phyloP scores from a whole-genome alignment of 2,113 vertebrate species.

The Motacilla alba region DNA sequence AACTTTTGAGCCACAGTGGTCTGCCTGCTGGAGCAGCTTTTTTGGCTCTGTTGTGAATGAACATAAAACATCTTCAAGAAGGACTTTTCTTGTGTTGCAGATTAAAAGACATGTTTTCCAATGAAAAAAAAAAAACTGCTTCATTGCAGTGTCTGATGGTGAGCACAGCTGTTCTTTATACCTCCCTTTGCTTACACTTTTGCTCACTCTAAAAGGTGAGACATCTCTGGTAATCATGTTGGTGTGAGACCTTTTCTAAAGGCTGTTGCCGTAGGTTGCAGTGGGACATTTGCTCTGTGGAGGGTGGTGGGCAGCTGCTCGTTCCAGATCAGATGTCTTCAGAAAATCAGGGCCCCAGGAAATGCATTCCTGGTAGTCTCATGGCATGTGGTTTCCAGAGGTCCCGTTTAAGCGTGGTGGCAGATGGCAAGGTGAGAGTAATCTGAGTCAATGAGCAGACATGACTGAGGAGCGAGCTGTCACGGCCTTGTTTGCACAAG shows the following conservation, averaged over 20 bases:
- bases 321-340: background rate
- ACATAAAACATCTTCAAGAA: background rate
- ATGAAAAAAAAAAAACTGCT: background rate
- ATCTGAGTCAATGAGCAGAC: background rate
- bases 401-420: background rate
- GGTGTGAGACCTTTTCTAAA: background rate
- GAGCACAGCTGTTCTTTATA: background rate
- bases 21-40: background rate
- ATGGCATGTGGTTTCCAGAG: background rate
- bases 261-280: rapidly evolving
- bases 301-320: background rate
- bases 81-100: background rate
- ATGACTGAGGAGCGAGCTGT: background rate
- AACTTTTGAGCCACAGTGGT: rapidly evolving
- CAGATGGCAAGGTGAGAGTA: background rate
- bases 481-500: background rate
- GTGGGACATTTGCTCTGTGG: background rate
- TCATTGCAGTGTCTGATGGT: background rate
- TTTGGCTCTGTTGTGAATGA: background rate
- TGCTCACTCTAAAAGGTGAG: background rate
- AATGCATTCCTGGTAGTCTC: background rate
- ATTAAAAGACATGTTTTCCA: background rate
- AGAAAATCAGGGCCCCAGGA: background rate
- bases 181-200: rapidly evolving
- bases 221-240: background rate